These are phyloP conservation scores for Gallinago nigripennis DNA, from an alignment of 2,797 vertebrate genomes.

Conservation along the genomic window DNA sequence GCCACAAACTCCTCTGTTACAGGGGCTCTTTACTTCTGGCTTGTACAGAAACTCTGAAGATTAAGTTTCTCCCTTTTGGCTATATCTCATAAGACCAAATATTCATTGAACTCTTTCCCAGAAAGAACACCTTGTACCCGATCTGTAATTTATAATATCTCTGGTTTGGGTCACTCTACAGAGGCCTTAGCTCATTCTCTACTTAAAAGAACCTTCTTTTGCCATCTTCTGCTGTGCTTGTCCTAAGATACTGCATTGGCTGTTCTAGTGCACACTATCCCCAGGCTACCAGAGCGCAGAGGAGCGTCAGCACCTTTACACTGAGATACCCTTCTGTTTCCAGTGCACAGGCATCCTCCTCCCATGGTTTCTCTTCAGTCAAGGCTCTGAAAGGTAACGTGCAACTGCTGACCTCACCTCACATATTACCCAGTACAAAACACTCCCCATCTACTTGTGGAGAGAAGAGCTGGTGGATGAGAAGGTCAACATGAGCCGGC, in stretches of 20 bases:
- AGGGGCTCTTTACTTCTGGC: background rate
- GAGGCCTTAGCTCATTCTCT: background rate
- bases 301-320: background rate
- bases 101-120: background rate
- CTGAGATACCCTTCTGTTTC: background rate
- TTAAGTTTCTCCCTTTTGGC: background rate
- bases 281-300: background rate
- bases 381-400: background rate
- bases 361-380: background rate
- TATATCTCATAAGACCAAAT: background rate
- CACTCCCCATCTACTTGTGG: accelerated
- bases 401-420: background rate
- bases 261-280: accelerated
- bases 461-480: too few relatives aligned
- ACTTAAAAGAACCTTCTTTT: background rate
- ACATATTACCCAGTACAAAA: background rate
- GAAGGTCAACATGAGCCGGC: too few relatives aligned
- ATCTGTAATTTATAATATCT: background rate
- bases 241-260: background rate
- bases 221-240: background rate
- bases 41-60: background rate
- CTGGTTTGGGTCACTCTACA: background rate
- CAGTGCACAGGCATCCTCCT: background rate
- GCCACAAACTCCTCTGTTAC: background rate
- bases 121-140: background rate